These are phyloP conservation scores for Acanthornis magna DNA, from an alignment of 2,797 vertebrate species.

Conservation along the genomic window DNA sequence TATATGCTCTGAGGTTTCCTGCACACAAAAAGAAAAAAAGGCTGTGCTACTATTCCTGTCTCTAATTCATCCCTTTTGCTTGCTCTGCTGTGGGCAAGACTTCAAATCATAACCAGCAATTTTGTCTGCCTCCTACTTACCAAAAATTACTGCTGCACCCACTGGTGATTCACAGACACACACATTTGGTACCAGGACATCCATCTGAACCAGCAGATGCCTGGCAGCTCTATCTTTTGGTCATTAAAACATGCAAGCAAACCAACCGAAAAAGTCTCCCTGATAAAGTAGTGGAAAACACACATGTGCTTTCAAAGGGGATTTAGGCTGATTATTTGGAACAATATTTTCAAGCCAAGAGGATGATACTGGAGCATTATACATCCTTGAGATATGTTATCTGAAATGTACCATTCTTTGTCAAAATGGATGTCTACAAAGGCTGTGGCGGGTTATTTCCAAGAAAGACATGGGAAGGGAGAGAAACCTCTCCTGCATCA, in stretches of 20 bases:
- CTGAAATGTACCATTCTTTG: not conserved
- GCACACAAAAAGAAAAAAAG: constrained; percentile 49
- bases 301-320: not conserved
- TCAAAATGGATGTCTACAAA: not conserved
- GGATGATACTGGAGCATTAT: not conserved
- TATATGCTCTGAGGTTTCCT: constrained; percentile 74
- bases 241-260: not conserved
- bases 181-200: not conserved
- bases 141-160: constrained; percentile 66
- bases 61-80: constrained; percentile 72
- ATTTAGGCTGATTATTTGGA: not conserved
- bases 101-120: constrained; percentile 73
- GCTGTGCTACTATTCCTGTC: constrained; percentile 70
- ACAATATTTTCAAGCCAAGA: not conserved
- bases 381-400: not conserved
- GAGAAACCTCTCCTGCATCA: not conserved
- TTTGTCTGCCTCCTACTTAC: constrained; percentile 65
- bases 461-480: not conserved
- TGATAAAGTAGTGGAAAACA: not conserved
- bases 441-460: not conserved
- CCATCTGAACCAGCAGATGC: constrained; percentile 1
- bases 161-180: constrained; percentile 52
- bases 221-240: not conserved
- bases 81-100: constrained; percentile 64
- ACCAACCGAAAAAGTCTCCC: not conserved